Evolutionary conservation across 1,140 invertebrate species (phyloP).

Genomic region (Bombus haemorrhoidalis): DNA sequence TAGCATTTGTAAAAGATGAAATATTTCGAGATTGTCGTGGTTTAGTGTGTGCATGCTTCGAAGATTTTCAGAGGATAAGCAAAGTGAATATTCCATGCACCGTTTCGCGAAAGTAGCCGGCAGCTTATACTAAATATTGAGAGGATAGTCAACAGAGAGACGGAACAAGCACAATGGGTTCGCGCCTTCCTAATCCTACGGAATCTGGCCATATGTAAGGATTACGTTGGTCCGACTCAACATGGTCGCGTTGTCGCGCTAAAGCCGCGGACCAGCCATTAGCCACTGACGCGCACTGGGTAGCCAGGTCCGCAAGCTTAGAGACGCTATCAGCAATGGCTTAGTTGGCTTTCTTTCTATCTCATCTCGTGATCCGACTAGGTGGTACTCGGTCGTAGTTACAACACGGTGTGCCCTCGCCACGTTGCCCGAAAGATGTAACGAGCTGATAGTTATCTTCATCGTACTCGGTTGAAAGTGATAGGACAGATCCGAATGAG

Average conservation of each 20-base stretch:
- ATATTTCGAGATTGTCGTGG: background rate
- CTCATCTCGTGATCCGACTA: constrained; percentile 71
- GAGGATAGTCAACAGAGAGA: constrained; percentile 55
- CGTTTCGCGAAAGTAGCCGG: constrained; percentile 22
- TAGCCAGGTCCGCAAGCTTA: constrained; percentile 65
- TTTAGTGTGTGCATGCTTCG: background rate
- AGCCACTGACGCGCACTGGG: constrained; percentile 62
- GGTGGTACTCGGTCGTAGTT: constrained; percentile 64
- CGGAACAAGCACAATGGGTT: constrained; percentile 70
- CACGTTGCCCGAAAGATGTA: constrained; percentile 65
- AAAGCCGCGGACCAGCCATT: constrained; percentile 70
- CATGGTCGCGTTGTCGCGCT: constrained; percentile 65
- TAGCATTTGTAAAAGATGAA: background rate
- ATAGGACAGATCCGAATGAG: constrained; percentile 59
- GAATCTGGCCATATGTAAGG: constrained; percentile 77
- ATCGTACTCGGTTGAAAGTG: constrained; percentile 64
- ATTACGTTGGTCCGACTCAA: constrained; percentile 73
- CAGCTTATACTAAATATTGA: constrained; percentile 57
- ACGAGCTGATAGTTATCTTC: constrained; percentile 77
- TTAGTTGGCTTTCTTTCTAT: constrained; percentile 74
- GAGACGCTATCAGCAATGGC: constrained; percentile 74
- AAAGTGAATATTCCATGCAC: constrained; percentile 59
- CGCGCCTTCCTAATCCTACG: constrained; percentile 71
- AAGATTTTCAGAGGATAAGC: background rate
- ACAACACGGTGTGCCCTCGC: constrained; percentile 46